Percentiles rank a stretch among this genome's conserved stretches.
These are phyloP conservation scores for Diaprepes abbreviatus DNA, from an alignment of 2,888 invertebrate genomes.

Conservation along the genomic window DNA sequence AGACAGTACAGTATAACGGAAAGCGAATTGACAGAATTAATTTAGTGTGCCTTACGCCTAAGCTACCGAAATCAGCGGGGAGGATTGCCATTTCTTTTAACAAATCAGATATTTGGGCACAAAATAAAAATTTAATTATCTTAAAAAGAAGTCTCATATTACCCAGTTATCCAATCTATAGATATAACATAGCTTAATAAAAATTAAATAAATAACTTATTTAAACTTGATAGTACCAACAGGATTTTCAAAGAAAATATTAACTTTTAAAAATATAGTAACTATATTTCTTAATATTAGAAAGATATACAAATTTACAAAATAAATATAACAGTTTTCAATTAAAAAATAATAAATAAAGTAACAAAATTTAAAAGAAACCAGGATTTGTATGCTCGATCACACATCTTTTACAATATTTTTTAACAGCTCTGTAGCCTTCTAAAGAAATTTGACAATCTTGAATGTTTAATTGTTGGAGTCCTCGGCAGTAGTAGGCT, in stretches of 20 bases:
- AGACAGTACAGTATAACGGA: no score
- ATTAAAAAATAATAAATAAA: conserved; percentile 45
- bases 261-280: conserved; percentile 29
- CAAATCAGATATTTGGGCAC: no score
- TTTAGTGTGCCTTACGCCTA: no score
- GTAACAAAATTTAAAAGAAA: conserved; percentile 76
- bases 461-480: conserved; percentile 93
- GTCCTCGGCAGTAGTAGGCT: conserved; percentile 89
- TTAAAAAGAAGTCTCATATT: no score
- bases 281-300: conserved; percentile 40
- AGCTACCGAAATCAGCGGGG: no score
- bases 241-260: neutral
- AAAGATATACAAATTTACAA: conserved; percentile 58
- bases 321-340: conserved; percentile 51
- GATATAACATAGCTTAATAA: no score
- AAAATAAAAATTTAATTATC: no score
- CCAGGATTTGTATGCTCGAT: conserved; percentile 97
- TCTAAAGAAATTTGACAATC: conserved; percentile 92
- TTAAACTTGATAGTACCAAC: no score
- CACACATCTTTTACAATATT: conserved; percentile 91
- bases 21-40: no score
- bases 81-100: no score
- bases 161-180: no score
- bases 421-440: conserved; percentile 92
- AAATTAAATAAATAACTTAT: no score